Evolutionary conservation across 2,888 invertebrate genomes (phyloP), one percentile per base, ranked within the genome.

Genomic region (Agrypnus murinus): DNA sequence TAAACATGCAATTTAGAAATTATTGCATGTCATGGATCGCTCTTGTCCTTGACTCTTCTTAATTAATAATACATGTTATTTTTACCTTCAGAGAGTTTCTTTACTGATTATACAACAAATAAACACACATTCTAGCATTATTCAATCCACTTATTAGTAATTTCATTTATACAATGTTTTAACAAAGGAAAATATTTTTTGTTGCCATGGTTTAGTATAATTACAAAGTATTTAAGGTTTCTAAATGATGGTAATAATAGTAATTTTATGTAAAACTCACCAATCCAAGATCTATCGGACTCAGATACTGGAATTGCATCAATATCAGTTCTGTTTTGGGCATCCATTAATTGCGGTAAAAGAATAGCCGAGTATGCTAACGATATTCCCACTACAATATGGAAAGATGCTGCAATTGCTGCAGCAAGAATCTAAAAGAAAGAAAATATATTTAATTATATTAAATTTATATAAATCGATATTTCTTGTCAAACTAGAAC

Each of bases 371-470:
- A 88, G 77, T 85, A 88, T 1, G 87, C 87, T 78, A 88, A 84
- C 19, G 88, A 86, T 14, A 90, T 84, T 3, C 90, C 90, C 17
- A 90, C 89, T n/a, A 87, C 88, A 74, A 90, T 86, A 79, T 90
- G 90, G 79, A 88, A 89, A 19, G 88, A 87, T 2, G 88, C 88
- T 2, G 88, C 87, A 48, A 88, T 84, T 55, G 88, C 81, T 73
- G 89, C 87, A 14, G 89, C 88, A 25, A 85, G 77, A 53, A 89
- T 86, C 90, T 90, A 78, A 1, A 77, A 72, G 53, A 43, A 45
- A 72, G 5, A 40, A 31, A 59, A 34, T n/a, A 2, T n/a, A 6
- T 6, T 12, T 14, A 38, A 2, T 36, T 40, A 10, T n/a, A n/a
- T n/a, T n/a, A n/a, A n/a, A n/a, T n/a, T n/a, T n/a, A n/a, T n/a